A percentile compares a stretch with the other conserved stretches of the same genome.
These are phyloP conservation scores for Anthrax anthrax DNA, from an alignment of 2,888 invertebrate genomes.

Conservation along the genomic window DNA sequence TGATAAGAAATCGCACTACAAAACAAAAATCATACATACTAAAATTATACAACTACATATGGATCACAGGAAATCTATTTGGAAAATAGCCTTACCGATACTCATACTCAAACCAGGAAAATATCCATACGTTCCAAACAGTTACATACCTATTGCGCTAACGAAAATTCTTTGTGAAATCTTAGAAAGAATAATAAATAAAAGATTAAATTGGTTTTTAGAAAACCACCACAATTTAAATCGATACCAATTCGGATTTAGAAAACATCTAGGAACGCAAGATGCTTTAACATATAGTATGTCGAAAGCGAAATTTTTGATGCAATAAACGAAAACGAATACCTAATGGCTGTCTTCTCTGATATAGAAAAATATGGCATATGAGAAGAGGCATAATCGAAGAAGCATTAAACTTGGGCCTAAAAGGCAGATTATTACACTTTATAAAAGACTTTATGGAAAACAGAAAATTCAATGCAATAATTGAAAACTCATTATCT, in stretches of 20 bases:
- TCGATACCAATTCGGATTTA: background rate
- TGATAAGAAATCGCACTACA: no score
- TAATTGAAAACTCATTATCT: background rate
- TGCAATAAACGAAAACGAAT: background rate
- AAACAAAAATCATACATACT: background rate
- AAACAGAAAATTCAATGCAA: background rate
- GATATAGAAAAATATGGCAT: slow-evolving; percentile 1
- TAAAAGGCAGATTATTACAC: background rate
- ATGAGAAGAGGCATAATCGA: background rate
- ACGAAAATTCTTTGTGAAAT: slow-evolving; percentile 1
- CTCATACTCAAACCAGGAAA: background rate
- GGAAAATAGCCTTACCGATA: background rate
- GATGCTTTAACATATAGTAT: background rate
- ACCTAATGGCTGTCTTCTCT: background rate
- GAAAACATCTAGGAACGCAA: background rate
- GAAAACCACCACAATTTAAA: background rate
- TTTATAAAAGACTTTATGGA: background rate
- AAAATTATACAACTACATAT: background rate
- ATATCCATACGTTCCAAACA: background rate
- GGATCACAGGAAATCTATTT: background rate
- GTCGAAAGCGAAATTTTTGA: background rate
- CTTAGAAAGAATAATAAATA: slow-evolving; percentile 2
- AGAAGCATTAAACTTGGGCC: background rate
- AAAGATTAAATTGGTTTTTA: background rate
- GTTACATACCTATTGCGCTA: slow-evolving; percentile 1